Conservation (phyloP, 2,113 vertebrate species). For the Cavia porcellus region DNA sequence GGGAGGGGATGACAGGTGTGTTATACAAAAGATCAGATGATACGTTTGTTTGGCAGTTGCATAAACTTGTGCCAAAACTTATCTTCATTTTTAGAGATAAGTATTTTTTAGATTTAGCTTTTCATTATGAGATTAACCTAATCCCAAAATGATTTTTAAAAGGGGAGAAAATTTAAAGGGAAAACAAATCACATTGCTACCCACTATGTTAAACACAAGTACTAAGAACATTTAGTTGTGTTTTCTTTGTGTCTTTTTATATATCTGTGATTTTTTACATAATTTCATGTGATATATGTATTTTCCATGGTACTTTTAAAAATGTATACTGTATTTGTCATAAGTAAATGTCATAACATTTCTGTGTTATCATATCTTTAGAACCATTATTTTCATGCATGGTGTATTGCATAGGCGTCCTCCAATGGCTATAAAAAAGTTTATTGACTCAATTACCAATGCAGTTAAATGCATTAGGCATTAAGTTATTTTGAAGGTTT, state of each 20-base stretch:
- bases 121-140: background rate
- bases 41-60: background rate
- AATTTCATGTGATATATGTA: background rate
- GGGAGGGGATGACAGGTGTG: no score
- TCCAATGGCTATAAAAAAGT: background rate
- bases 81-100: background rate
- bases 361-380: background rate
- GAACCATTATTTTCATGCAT: background rate
- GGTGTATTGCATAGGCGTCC: background rate
- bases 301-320: background rate
- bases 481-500: background rate
- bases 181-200: background rate
- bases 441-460: background rate
- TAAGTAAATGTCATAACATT: no score
- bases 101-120: background rate
- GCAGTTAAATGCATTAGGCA: background rate
- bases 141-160: background rate
- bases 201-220: background rate
- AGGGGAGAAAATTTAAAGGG: background rate
- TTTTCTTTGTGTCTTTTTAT: background rate
- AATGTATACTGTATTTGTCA: background rate
- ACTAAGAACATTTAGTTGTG: background rate
- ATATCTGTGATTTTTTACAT: background rate
- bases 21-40: background rate
- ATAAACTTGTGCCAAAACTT: background rate